Evolutionary conservation across 2,888 invertebrate genomes (phyloP), one percentile per base, ranked within the genome.

Genomic region (Cheilosia urbana): DNA sequence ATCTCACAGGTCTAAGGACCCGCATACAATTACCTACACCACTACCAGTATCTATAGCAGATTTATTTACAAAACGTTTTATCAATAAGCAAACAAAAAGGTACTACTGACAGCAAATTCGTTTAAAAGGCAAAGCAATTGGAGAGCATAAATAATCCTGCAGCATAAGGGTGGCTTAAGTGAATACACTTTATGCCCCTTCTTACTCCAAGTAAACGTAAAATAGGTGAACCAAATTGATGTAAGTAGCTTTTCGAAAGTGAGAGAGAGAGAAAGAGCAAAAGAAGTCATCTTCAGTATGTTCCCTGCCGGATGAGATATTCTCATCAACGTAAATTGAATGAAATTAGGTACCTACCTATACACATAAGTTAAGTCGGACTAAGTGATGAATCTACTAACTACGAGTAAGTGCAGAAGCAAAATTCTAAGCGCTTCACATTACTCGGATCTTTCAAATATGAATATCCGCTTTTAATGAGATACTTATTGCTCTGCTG

Each of bases 271-370:
- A 1, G 2, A 3, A 51, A 24, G 11, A 51, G 21, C 4, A 51
- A 2, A 51, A 4, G 13, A 21, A 71, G 37, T 30, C 58, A 27
- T 24, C 58, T 71, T 71, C 37, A 37, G 58, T 13, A 37, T 58
- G 42, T 55, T 58, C 19, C 34, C 47, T 21, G n/a, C 21, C 49
- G 24, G 58, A 58, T 60, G 49, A 24, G 37, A 47, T 58, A 49
- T 60, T 60, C 49, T n/a, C 71, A 71, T 58, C 71, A 71, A 71
- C 47, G 71, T 62, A 63, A 47, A 55, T 53, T 73, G 73, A 62
- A 73, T 63, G 63, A 73, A 53, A 73, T 63, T 53, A 47, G 42
- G 63, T 11, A 27, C 27, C 27, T 7, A n/a, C n/a, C n/a, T n/a
- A 34, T 34, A 13, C 37, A 13, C 4, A 4, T 63, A 45, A 73